Conservation (phyloP, 1,140 invertebrate genomes). For the Cylas formicarius region DNA sequence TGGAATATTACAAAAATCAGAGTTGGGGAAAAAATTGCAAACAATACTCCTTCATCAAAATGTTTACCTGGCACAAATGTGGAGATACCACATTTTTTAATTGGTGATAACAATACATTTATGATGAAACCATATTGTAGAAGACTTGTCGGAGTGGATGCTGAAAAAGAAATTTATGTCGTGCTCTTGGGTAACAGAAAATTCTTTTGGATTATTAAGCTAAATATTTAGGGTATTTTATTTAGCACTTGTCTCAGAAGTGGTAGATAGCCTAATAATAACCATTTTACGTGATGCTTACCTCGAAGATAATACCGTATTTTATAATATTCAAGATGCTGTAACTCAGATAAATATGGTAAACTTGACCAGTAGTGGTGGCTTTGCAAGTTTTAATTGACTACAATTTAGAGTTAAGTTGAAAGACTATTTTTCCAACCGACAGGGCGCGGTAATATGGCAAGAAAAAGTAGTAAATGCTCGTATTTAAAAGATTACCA, state of each 20-base stretch:
- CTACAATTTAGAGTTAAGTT: slow-evolving; percentile 19
- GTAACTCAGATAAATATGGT: too few species aligned
- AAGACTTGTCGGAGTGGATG: too few species aligned
- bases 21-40: slow-evolving; percentile 15
- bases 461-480: slow-evolving; percentile 20
- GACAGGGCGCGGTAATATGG: slow-evolving; percentile 30
- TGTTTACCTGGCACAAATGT: background rate
- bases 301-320: too few species aligned
- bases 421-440: slow-evolving; percentile 31
- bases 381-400: slow-evolving; percentile 2
- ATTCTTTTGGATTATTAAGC: slow-evolving; percentile 21
- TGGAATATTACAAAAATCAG: slow-evolving; percentile 6
- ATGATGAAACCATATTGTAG: too few species aligned
- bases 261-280: too few species aligned
- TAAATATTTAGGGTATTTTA: background rate
- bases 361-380: too few species aligned
- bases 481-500: slow-evolving; percentile 2
- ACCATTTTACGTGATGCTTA: too few species aligned
- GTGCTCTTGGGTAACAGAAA: too few species aligned
- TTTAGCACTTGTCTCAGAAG: too few species aligned
- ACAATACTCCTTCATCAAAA: slow-evolving; percentile 8
- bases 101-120: too few species aligned
- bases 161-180: background rate
- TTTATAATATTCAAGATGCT: too few species aligned
- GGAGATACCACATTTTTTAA: too few species aligned